A percentile compares a stretch with the other conserved stretches of the same genome.
Conservation (phyloP, 2,888 invertebrate genomes). For the Mylabris sibirica region DNA sequence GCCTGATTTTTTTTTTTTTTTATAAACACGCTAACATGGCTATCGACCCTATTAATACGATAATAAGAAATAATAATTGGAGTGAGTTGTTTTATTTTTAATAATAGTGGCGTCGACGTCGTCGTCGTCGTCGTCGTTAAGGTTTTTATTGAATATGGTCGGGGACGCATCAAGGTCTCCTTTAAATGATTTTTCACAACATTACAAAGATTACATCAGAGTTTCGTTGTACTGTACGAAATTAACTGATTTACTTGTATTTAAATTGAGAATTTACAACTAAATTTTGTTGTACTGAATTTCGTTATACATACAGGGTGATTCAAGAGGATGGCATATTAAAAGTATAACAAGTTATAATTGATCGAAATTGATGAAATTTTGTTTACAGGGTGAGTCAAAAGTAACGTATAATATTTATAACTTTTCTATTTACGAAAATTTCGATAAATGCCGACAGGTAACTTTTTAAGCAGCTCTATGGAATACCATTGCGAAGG, state of each 20-base stretch:
- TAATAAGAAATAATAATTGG: not conserved
- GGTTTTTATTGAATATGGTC: not conserved
- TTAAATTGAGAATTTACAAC: not conserved
- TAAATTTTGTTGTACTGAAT: constrained; percentile 5
- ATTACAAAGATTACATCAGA: not conserved
- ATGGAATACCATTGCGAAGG: too few species aligned
- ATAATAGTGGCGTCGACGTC: not conserved
- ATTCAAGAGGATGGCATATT: too few species aligned
- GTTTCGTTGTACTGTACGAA: not conserved
- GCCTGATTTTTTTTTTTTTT: too few species aligned
- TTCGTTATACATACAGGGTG: not conserved
- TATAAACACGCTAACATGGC: not conserved
- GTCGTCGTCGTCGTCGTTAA: not conserved
- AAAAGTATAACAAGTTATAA: too few species aligned
- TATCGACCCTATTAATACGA: not conserved
- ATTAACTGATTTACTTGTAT: not conserved
- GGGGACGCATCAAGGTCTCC: constrained; percentile 11
- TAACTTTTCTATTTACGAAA: too few species aligned
- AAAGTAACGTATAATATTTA: too few species aligned
- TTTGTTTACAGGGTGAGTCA: too few species aligned
- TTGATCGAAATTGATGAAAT: too few species aligned
- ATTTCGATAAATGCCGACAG: too few species aligned
- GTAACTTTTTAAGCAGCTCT: too few species aligned
- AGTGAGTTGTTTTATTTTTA: not conserved
- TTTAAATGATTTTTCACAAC: constrained; percentile 7